Conservation (phyloP, 2,888 invertebrate species). For the Meandrusa payeni region DNA sequence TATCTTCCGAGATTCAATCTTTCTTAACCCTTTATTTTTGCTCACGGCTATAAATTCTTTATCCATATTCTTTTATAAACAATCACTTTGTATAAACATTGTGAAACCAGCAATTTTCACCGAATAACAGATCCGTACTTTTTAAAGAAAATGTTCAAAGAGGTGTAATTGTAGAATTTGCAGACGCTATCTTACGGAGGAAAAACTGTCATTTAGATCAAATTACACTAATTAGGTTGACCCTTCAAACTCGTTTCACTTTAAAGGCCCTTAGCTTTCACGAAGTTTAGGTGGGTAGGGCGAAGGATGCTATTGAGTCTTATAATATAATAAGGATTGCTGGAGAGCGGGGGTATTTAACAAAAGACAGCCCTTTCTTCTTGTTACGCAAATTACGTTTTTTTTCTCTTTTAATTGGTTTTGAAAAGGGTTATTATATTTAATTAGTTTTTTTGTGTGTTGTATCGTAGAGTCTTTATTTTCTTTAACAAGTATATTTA, state of each 20-base stretch:
- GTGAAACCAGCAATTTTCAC: too few relatives aligned
- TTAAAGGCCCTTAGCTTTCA: conserved; percentile 11
- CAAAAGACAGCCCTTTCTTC: conserved; percentile 13
- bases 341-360: conserved; percentile 1
- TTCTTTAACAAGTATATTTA: too few relatives aligned
- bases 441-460: too few relatives aligned
- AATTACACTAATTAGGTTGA: conserved; percentile 22
- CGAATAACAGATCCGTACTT: too few relatives aligned
- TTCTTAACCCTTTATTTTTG: too few relatives aligned
- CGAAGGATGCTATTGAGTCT: conserved; percentile 6
- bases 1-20: too few relatives aligned
- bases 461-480: too few relatives aligned
- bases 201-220: conserved; percentile 25
- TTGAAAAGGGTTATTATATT: too few relatives aligned
- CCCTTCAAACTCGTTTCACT: conserved; percentile 14
- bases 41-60: too few relatives aligned
- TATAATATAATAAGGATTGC: conserved; percentile 13
- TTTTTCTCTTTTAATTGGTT: background rate
- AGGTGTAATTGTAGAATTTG: conserved; percentile 20
- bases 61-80: too few relatives aligned
- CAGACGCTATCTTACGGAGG: too few relatives aligned
- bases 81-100: too few relatives aligned
- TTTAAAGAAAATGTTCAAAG: conserved; percentile 26
- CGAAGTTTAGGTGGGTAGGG: conserved; percentile 10
- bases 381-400: conserved; percentile 16